Percentiles rank a stretch among this genome's conserved stretches.
Evolutionary conservation across 1,140 invertebrate genomes (phyloP).

Genomic region (Aphaenogaster floridana): DNA sequence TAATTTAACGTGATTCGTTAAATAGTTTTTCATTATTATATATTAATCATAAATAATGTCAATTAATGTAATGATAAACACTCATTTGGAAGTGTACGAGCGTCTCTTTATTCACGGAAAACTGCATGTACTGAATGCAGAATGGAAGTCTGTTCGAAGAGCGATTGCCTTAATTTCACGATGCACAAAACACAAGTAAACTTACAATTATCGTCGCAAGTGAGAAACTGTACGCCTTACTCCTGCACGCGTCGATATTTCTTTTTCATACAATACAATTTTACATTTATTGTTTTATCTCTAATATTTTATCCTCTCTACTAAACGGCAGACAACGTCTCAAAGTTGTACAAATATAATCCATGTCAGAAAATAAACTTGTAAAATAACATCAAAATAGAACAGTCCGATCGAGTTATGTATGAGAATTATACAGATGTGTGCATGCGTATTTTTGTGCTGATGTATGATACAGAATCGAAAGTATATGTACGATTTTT

Average conservation of each 20-base stretch:
- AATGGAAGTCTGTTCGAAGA: constrained; percentile 28
- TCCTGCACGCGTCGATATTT: neutral
- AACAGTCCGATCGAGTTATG: constrained; percentile 23
- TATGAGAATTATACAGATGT: constrained; percentile 61
- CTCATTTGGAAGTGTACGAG: neutral
- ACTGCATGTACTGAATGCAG: neutral
- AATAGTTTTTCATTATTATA: neutral
- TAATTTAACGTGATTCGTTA: neutral
- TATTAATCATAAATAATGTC: neutral
- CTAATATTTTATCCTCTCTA: constrained; percentile 20
- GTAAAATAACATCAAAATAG: constrained; percentile 12
- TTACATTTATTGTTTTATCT: constrained; percentile 35
- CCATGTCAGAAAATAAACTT: neutral
- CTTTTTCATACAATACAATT: constrained; percentile 8
- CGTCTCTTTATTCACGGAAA: constrained; percentile 35
- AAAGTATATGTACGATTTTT: constrained; percentile 30
- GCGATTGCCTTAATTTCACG: neutral
- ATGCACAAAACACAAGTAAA: constrained; percentile 5
- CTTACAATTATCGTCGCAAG: neutral
- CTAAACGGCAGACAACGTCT: constrained; percentile 18
- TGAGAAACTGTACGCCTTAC: constrained; percentile 8
- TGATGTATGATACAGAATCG: constrained; percentile 45
- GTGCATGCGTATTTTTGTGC: constrained; percentile 39
- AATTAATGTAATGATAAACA: constrained; percentile 21
- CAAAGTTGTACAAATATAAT: constrained; percentile 6